These are phyloP conservation scores for Fragum sueziense DNA, from an alignment of 2,888 invertebrate genomes.

Conservation along the genomic window DNA sequence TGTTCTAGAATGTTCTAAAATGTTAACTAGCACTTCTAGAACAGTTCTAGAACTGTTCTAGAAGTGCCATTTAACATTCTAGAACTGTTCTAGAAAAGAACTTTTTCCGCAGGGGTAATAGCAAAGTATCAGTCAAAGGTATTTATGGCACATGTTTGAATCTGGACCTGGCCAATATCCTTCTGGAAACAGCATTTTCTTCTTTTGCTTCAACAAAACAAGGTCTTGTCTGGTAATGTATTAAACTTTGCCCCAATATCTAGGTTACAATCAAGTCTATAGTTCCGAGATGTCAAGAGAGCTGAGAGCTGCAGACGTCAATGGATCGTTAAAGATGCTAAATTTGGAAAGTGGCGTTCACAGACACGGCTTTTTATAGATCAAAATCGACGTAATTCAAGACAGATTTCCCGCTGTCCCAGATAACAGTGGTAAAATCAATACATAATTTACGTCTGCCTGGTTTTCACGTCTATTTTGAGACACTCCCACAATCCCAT, in stretches of 20 bases:
- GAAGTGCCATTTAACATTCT: too few relatives aligned
- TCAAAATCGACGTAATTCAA: constrained; percentile 25
- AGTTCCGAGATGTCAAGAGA: neutral
- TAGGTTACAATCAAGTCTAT: neutral
- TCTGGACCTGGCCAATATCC: too few relatives aligned
- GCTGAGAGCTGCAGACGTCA: constrained; percentile 38
- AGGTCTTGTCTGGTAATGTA: too few relatives aligned
- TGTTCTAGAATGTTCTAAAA: too few relatives aligned
- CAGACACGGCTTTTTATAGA: constrained; percentile 45
- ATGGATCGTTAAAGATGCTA: constrained; percentile 47
- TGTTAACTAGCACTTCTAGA: too few relatives aligned
- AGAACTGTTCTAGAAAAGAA: too few relatives aligned
- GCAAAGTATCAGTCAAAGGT: too few relatives aligned
- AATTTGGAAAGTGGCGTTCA: constrained; percentile 36
- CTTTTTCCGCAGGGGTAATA: too few relatives aligned
- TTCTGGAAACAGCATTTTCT: too few relatives aligned
- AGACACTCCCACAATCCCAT: constrained; percentile 38
- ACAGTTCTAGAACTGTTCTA: too few relatives aligned
- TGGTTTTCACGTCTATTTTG: constrained; percentile 17
- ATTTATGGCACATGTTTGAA: too few relatives aligned
- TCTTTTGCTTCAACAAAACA: too few relatives aligned
- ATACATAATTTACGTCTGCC: constrained; percentile 27
- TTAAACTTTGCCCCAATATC: neutral
- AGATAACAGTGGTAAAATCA: constrained; percentile 25
- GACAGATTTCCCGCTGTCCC: constrained; percentile 8